A percentile compares a stretch with the other conserved stretches of the same genome.
Evolutionary conservation across 2,888 invertebrate genomes (phyloP).

Genomic region (Lypha dubia): DNA sequence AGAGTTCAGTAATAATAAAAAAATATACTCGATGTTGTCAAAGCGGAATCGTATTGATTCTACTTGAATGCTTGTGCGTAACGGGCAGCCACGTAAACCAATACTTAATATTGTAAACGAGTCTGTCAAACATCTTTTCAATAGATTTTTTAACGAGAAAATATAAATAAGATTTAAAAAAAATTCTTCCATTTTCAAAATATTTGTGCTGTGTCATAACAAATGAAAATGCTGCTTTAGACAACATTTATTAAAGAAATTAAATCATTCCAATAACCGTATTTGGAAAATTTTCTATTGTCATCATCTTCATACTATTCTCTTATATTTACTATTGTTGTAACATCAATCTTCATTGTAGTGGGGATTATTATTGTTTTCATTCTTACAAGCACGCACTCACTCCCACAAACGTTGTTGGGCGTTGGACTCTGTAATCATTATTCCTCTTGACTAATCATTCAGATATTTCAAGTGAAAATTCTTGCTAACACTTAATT

Average conservation of each 20-base stretch:
- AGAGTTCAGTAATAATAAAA: no score
- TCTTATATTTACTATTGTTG: neutral
- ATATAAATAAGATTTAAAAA: neutral
- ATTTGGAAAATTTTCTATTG: conserved; percentile 7
- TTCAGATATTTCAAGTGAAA: conserved; percentile 53
- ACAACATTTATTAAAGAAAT: conserved; percentile 29
- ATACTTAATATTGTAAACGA: no score
- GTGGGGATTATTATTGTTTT: neutral
- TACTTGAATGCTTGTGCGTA: no score
- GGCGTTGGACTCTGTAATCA: conserved; percentile 44
- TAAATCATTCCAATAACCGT: conserved; percentile 33
- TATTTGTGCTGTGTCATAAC: neutral
- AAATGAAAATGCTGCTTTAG: neutral
- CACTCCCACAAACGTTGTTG: neutral
- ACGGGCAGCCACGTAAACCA: no score
- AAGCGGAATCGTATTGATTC: no score
- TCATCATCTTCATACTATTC: neutral
- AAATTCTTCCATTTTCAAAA: neutral
- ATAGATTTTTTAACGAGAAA: neutral
- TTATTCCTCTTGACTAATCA: conserved; percentile 53
- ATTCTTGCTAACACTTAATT: conserved; percentile 22
- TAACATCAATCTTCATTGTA: neutral
- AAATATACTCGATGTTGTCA: no score
- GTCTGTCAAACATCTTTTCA: no score
- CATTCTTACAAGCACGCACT: neutral